These are phyloP conservation scores for Chelon auratus DNA, from an alignment of 2,797 vertebrate species.

Conservation along the genomic window DNA sequence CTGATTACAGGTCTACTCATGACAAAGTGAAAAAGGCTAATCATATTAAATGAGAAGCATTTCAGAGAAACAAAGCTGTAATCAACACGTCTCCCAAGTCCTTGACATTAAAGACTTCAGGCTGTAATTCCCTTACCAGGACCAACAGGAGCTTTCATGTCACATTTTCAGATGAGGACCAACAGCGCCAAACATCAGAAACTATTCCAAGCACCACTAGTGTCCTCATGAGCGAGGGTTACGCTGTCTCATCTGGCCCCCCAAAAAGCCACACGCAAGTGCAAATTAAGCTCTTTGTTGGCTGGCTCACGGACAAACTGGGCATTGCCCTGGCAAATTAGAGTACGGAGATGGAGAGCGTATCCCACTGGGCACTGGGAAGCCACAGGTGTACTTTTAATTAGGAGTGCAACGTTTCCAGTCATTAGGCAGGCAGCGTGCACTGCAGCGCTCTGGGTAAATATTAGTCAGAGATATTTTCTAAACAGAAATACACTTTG, in stretches of 20 bases:
- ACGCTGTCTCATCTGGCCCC: conserved; percentile 11
- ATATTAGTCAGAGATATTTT: conserved; percentile 38
- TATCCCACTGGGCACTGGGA: conserved; percentile 44
- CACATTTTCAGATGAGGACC: conserved; percentile 41
- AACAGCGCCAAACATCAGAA: conserved; percentile 28
- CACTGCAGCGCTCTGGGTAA: conserved; percentile 50
- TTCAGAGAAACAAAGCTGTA: conserved; percentile 35
- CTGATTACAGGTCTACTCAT: conserved; percentile 31
- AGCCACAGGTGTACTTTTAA: conserved; percentile 77
- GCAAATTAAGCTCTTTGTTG: conserved; percentile 52
- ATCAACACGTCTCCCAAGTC: conserved; percentile 45
- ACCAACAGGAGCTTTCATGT: conserved; percentile 51
- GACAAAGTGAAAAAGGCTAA: conserved; percentile 36
- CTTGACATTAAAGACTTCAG: conserved; percentile 52
- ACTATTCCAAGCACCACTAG: conserved; percentile 12
- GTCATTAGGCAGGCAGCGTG: conserved; percentile 59
- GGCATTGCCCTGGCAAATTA: conserved; percentile 60
- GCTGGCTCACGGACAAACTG: conserved; percentile 57
- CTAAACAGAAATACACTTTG: conserved; percentile 16
- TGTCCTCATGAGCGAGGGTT: conserved; percentile 19
- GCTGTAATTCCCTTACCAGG: conserved; percentile 45
- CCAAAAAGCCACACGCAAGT: conserved; percentile 5
- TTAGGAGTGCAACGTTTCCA: conserved; percentile 67
- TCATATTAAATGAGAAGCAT: conserved; percentile 39
- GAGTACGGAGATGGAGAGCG: conserved; percentile 51